Percentiles rank a stretch among this genome's conserved stretches.
Evolutionary conservation across 2,113 vertebrate species (phyloP).

Genomic region (Platysteira castanea): DNA sequence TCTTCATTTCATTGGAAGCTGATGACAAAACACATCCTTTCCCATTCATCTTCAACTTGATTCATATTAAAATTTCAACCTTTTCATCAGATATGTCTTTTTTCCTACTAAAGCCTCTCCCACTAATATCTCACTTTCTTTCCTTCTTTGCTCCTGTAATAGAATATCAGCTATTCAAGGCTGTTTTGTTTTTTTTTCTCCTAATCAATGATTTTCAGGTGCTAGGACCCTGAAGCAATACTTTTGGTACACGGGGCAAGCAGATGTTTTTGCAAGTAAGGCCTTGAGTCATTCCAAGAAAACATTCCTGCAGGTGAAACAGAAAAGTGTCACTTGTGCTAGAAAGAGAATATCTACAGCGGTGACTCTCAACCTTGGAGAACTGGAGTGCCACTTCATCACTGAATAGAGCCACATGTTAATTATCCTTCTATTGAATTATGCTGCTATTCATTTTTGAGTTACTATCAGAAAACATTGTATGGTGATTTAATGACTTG

Average conservation of each 20-base stretch:
- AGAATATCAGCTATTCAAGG: not conserved
- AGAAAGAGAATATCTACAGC: not conserved
- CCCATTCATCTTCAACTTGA: not conserved
- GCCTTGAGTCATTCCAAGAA: not conserved
- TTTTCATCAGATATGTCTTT: not conserved
- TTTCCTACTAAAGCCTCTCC: not conserved
- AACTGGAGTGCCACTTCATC: not conserved
- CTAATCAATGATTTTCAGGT: not conserved
- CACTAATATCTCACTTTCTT: not conserved
- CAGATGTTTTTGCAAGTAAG: not conserved
- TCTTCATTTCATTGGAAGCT: not conserved
- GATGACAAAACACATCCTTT: not conserved
- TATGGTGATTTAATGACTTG: not conserved
- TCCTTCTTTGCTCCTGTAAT: not conserved
- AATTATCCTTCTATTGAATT: not conserved
- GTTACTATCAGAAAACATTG: not conserved
- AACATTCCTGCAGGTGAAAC: not conserved
- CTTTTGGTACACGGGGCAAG: not conserved
- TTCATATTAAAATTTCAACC: not conserved
- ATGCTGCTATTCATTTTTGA: not conserved
- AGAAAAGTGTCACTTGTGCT: not conserved
- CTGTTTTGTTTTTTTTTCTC: not conserved
- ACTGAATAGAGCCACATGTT: not conserved
- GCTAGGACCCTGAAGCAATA: not conserved
- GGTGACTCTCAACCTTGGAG: not conserved